These are phyloP conservation scores for Drosophila prosaltans DNA, from an alignment of 1,140 invertebrate genomes.

Conservation along the genomic window DNA sequence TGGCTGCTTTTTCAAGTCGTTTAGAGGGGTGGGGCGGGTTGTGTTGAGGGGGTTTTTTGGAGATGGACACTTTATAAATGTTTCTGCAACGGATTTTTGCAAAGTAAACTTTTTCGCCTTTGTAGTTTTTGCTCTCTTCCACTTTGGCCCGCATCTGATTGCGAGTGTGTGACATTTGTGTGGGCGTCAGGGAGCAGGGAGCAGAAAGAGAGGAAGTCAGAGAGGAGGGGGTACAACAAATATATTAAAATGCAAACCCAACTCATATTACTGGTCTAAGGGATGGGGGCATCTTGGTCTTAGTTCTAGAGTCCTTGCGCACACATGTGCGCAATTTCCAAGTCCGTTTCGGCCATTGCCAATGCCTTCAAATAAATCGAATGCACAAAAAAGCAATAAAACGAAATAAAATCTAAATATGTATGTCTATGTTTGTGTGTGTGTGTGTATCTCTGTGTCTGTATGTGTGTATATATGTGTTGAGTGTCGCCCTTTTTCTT, in stretches of 20 bases:
- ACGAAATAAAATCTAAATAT: slow-evolving; percentile 82
- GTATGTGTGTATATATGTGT: slow-evolving; percentile 17
- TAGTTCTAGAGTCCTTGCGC: slow-evolving; percentile 69
- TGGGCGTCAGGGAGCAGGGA: slow-evolving; percentile 9
- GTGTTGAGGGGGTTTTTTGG: slow-evolving; percentile 10
- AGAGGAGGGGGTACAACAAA: slow-evolving; percentile 39
- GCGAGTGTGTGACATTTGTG: slow-evolving; percentile 73
- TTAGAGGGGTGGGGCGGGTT: slow-evolving; percentile 28
- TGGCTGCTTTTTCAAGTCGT: slow-evolving; percentile 44
- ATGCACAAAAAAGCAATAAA: slow-evolving; percentile 82
- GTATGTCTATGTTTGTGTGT: slow-evolving; percentile 35
- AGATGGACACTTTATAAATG: slow-evolving; percentile 78
- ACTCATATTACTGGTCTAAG: slow-evolving; percentile 66
- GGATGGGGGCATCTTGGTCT: slow-evolving; percentile 16
- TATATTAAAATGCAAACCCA: slow-evolving; percentile 82
- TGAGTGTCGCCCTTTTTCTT: slow-evolving; percentile 65
- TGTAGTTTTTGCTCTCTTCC: slow-evolving; percentile 60
- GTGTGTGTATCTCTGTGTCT: slow-evolving; percentile 18
- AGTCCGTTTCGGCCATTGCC: slow-evolving; percentile 74
- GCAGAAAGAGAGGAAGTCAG: background rate
- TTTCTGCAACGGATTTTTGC: slow-evolving; percentile 79
- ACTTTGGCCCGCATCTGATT: slow-evolving; percentile 73
- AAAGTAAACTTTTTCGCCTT: slow-evolving; percentile 81
- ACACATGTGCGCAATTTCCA: slow-evolving; percentile 81
- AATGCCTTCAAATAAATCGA: slow-evolving; percentile 79